A percentile compares a stretch with the other conserved stretches of the same genome.
phyloP scores from a whole-genome alignment of 92 coral and sea anemone genomes.

The Meandrina meandrites region DNA sequence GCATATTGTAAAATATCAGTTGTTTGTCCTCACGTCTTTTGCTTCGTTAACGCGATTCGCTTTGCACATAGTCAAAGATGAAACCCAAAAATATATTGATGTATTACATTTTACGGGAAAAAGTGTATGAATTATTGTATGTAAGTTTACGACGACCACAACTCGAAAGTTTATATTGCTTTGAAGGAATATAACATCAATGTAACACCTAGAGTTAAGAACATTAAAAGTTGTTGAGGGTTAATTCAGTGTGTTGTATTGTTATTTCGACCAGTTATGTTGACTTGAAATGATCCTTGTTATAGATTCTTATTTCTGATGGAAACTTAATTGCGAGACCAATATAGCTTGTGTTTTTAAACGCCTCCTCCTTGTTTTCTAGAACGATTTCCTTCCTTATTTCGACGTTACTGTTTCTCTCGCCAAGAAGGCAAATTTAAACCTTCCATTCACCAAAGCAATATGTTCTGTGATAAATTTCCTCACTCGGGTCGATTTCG shows the following conservation, averaged over 20 bases:
- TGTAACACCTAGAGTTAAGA: background rate
- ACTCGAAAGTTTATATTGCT: background rate
- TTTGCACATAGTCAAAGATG: constrained; percentile 3
- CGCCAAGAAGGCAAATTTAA: background rate
- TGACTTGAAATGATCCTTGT: background rate
- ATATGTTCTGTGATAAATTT: background rate
- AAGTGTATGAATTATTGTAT: background rate
- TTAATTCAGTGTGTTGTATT: background rate
- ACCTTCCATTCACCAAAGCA: background rate
- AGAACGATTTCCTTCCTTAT: constrained; percentile 1
- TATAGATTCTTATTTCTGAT: background rate
- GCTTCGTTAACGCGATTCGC: constrained; percentile 4
- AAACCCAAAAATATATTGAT: constrained; percentile 2
- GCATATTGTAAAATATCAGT: background rate
- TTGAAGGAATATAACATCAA: background rate
- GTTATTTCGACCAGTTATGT: background rate
- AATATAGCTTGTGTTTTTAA: background rate
- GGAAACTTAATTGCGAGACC: background rate
- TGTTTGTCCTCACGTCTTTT: background rate
- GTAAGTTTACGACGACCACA: background rate
- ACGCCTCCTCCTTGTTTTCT: background rate
- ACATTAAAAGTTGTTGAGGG: constrained; percentile 7
- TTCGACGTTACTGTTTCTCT: background rate
- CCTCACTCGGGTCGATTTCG: background rate
- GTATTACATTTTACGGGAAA: background rate